A percentile compares a stretch with the other conserved stretches of the same genome.
phyloP scores from a whole-genome alignment of 1,140 invertebrate genomes.

The Magallana ariakensis region DNA sequence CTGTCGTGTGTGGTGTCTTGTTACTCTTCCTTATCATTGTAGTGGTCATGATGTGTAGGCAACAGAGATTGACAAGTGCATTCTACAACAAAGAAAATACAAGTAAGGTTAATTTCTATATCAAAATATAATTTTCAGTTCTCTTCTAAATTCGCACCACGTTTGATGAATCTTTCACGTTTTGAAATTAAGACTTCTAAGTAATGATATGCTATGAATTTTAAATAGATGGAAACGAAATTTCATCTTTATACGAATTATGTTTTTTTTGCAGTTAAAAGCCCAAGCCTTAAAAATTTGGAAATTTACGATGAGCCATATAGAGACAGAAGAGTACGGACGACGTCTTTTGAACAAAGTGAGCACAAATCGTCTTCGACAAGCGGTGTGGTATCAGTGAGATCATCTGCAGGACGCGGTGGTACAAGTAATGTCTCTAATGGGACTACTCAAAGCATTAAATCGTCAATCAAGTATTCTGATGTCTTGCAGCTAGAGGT shows the following conservation, averaged over 20 bases:
- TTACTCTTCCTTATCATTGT: constrained; percentile 44
- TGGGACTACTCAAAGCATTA: not conserved
- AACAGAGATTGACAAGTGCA: not conserved
- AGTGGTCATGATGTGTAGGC: constrained; percentile 41
- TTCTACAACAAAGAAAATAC: not conserved
- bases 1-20: constrained; percentile 34
- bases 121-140: no score
- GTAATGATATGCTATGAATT: no score
- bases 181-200: no score
- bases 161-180: no score
- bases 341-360: constrained; percentile 37
- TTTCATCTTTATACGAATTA: no score
- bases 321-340: not conserved
- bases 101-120: not conserved
- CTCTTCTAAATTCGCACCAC: no score
- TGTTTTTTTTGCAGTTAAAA: not conserved
- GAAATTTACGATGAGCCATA: constrained; percentile 44
- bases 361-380: constrained; percentile 20
- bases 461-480: constrained; percentile 33
- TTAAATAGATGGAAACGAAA: no score
- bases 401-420: not conserved
- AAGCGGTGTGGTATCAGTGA: constrained; percentile 37
- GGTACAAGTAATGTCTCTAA: constrained; percentile 29
- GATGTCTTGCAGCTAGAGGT: constrained; percentile 20
- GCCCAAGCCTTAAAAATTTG: not conserved